A percentile compares a stretch with the other conserved stretches of the same genome.
These are phyloP conservation scores for Drosophila prolongata DNA, from an alignment of 2,888 invertebrate species.

Conservation along the genomic window DNA sequence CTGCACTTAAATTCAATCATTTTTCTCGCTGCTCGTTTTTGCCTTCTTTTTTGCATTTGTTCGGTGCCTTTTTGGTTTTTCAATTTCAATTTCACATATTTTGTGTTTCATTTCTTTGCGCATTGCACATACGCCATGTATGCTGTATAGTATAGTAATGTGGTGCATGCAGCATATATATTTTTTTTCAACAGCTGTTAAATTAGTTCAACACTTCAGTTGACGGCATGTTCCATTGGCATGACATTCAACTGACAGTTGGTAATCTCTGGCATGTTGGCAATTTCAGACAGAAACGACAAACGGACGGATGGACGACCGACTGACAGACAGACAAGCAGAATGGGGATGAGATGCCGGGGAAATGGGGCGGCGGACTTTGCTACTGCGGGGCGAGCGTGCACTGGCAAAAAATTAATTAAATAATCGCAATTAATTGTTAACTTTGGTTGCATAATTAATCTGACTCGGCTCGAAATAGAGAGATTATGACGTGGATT, in stretches of 20 bases:
- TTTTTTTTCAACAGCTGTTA: conserved; percentile 84
- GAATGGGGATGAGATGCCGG: conserved; percentile 42
- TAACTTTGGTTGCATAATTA: conserved; percentile 35
- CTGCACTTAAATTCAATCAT: conserved; percentile 50
- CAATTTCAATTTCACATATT: conserved; percentile 54
- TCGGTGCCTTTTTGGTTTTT: conserved; percentile 50
- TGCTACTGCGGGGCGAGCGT: conserved; percentile 38
- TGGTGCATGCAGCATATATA: conserved; percentile 30
- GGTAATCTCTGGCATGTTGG: conserved; percentile 83
- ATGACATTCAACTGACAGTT: conserved; percentile 84
- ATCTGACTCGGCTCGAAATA: conserved; percentile 15
- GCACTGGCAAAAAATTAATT: conserved; percentile 45
- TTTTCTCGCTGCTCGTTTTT: conserved; percentile 46
- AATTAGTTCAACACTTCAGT: conserved; percentile 84
- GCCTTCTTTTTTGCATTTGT: conserved; percentile 46
- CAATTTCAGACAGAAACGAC: conserved; percentile 78
- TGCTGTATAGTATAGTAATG: conserved; percentile 18
- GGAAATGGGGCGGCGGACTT: conserved; percentile 8
- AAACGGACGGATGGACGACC: conserved; percentile 61
- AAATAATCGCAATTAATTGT: conserved; percentile 34
- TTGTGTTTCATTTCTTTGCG: conserved; percentile 49
- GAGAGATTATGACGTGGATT: conserved; percentile 26
- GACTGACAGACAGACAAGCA: conserved; percentile 44
- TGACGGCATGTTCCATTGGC: conserved; percentile 83
- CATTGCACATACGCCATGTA: conserved; percentile 73